Conservation (phyloP, 2,888 invertebrate genomes). For the Mantis religiosa region DNA sequence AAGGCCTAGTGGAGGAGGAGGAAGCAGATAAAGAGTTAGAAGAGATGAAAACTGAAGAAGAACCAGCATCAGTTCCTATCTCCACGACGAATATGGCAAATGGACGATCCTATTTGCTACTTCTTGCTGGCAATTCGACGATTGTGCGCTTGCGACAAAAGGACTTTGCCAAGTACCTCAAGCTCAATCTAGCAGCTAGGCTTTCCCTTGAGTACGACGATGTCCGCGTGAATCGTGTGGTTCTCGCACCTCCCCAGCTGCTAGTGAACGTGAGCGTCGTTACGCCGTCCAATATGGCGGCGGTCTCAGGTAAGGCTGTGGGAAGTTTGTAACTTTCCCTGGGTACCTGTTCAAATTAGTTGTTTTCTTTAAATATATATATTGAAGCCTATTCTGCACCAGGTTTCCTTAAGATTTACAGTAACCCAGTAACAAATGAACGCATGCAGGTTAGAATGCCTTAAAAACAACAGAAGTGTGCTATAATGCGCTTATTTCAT, state of each 20-base stretch:
- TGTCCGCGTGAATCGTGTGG: conserved; percentile 37
- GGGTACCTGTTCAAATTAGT: no score
- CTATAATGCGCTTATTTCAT: no score
- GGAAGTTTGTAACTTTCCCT: neutral
- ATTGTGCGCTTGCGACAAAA: conserved; percentile 38
- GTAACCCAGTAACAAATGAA: no score
- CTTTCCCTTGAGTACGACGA: conserved; percentile 40
- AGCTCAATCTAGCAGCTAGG: conserved; percentile 40
- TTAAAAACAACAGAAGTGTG: no score
- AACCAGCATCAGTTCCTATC: neutral
- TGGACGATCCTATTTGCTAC: conserved; percentile 35
- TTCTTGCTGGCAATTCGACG: conserved; percentile 39
- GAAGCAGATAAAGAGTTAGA: neutral
- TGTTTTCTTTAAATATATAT: no score
- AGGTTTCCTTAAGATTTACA: no score
- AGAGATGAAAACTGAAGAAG: neutral
- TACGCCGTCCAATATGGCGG: conserved; percentile 31
- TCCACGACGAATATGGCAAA: neutral
- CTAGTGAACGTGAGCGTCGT: conserved; percentile 40
- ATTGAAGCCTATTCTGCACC: no score
- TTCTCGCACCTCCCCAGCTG: conserved; percentile 38
- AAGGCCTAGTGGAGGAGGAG: conserved; percentile 13
- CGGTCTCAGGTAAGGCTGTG: neutral
- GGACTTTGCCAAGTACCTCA: conserved; percentile 40
- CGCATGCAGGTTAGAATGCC: no score